Percentiles rank a stretch among this genome's conserved stretches.
Conservation (phyloP, 2,888 invertebrate genomes). For the Nezara viridula region DNA sequence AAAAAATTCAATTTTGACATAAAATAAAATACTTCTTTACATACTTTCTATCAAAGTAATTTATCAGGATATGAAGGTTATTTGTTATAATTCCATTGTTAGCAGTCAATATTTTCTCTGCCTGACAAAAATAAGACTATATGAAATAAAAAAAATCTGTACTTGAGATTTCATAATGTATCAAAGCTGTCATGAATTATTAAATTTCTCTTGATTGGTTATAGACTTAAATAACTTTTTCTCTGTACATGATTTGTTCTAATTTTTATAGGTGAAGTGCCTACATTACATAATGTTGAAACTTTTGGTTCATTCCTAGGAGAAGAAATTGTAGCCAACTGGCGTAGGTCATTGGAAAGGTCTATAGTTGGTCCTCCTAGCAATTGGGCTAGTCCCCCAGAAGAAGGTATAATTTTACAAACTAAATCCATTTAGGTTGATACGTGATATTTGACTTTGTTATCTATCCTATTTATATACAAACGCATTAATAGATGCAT, state of each 20-base stretch:
- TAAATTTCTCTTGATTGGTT: no score
- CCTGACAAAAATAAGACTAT: no score
- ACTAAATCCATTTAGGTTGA: not conserved
- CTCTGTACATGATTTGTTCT: slow-evolving; percentile 40
- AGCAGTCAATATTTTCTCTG: not conserved
- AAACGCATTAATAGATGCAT: no score
- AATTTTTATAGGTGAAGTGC: slow-evolving; percentile 63
- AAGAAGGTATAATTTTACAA: slow-evolving; percentile 57
- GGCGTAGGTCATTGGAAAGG: slow-evolving; percentile 80
- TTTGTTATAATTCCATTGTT: not conserved
- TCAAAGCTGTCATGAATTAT: no score
- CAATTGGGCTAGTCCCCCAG: slow-evolving; percentile 61
- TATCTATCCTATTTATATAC: no score
- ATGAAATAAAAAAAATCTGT: no score
- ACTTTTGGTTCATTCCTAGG: slow-evolving; percentile 83
- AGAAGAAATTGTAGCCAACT: slow-evolving; percentile 86
- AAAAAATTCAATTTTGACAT: not conserved
- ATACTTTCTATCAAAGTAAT: not conserved
- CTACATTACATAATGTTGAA: slow-evolving; percentile 76
- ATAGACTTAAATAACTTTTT: not conserved
- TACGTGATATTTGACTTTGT: not conserved
- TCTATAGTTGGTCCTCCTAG: slow-evolving; percentile 67
- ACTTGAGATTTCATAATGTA: no score
- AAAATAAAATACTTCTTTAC: not conserved
- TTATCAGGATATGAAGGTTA: not conserved